Percentiles rank a stretch among this genome's conserved stretches.
These are phyloP conservation scores for Seriola aureovittata DNA, from an alignment of 2,113 vertebrate genomes.

Conservation along the genomic window DNA sequence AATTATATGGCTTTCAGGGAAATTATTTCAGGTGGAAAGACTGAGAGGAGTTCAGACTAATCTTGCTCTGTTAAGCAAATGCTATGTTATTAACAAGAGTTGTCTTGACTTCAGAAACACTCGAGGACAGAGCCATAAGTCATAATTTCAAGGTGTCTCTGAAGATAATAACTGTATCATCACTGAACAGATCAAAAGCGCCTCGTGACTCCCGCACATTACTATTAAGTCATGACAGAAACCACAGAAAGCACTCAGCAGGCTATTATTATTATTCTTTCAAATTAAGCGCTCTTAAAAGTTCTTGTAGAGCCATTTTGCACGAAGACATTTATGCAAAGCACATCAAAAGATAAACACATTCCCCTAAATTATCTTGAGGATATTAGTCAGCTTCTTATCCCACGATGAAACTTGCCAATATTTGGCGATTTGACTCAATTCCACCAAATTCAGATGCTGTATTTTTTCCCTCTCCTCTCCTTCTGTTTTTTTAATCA, in stretches of 20 bases:
- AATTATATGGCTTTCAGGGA: conserved; percentile 42
- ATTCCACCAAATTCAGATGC: conserved; percentile 3
- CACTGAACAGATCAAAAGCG: conserved; percentile 69
- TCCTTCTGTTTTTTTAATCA: neutral
- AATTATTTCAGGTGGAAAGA: conserved; percentile 54
- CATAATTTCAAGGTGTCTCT: conserved; percentile 79
- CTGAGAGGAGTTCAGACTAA: conserved; percentile 44
- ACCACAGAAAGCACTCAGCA: conserved; percentile 63
- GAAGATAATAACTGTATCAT: conserved; percentile 79
- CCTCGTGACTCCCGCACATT: conserved; percentile 48
- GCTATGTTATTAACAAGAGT: conserved; percentile 68
- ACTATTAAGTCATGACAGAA: conserved; percentile 68
- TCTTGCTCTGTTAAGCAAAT: conserved; percentile 57
- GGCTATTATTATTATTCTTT: conserved; percentile 71
- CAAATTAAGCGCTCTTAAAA: conserved; percentile 64
- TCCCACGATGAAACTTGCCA: neutral
- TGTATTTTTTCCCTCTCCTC: neutral
- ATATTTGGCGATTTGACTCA: conserved; percentile 37
- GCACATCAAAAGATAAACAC: conserved; percentile 65
- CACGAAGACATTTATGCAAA: conserved; percentile 60
- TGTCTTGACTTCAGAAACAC: conserved; percentile 62
- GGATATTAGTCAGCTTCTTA: conserved; percentile 35
- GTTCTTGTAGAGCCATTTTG: conserved; percentile 58
- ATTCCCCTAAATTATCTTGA: conserved; percentile 44
- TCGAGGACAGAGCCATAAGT: conserved; percentile 53